These are phyloP conservation scores for Dynastes hyllus DNA, from an alignment of 2,888 invertebrate genomes.

Conservation along the genomic window DNA sequence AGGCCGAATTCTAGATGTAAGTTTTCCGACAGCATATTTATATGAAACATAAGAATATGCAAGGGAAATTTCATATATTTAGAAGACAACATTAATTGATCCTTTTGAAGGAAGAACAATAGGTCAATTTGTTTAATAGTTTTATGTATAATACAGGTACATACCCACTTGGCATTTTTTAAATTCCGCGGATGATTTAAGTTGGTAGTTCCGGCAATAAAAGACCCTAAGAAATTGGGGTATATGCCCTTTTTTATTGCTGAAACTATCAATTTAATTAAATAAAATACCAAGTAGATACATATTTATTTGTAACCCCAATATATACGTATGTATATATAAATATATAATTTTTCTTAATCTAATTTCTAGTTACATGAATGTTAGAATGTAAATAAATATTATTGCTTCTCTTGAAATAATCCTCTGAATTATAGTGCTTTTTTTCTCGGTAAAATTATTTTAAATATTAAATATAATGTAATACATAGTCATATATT, in stretches of 20 bases:
- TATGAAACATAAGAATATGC: not conserved
- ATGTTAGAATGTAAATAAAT: not conserved
- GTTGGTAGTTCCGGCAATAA: too few species aligned
- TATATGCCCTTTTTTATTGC: too few species aligned
- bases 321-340: too few species aligned
- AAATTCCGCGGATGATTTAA: too few species aligned
- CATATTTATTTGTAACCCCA: too few species aligned
- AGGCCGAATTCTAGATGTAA: too few species aligned
- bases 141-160: not conserved
- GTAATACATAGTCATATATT: too few species aligned
- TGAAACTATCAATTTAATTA: too few species aligned
- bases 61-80: not conserved
- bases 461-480: not conserved
- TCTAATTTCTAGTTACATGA: not conserved
- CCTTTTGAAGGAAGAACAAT: conserved; percentile 26
- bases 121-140: not conserved
- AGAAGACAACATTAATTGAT: conserved; percentile 17
- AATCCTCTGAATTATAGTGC: not conserved
- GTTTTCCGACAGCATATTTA: not conserved
- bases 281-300: too few species aligned
- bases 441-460: not conserved
- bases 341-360: too few species aligned
- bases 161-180: too few species aligned
- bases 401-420: not conserved
- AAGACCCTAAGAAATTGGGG: too few species aligned